phyloP scores from a whole-genome alignment of 2,888 invertebrate genomes.

The Melanostoma mellinum region DNA sequence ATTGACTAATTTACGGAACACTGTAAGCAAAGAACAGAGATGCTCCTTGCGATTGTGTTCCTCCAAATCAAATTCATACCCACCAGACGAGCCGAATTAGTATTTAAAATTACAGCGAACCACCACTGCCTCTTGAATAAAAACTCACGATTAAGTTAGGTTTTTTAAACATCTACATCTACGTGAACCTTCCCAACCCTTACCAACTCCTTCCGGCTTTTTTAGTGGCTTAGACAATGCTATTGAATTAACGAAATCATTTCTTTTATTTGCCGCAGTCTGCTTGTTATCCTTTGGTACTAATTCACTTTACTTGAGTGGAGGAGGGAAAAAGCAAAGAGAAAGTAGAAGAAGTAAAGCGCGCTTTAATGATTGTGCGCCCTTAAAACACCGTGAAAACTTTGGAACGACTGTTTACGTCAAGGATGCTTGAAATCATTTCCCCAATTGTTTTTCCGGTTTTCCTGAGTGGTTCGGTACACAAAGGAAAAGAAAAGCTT shows the following conservation, averaged over 20 bases:
- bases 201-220: slow-evolving; percentile 61
- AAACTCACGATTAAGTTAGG: slow-evolving; percentile 53
- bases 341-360: slow-evolving; percentile 35
- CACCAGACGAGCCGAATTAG: slow-evolving; percentile 57
- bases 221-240: slow-evolving; percentile 73
- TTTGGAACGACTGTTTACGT: slow-evolving; percentile 68
- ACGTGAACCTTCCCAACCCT: background rate
- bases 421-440: slow-evolving; percentile 73
- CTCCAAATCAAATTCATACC: slow-evolving; percentile 47
- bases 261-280: slow-evolving; percentile 72
- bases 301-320: slow-evolving; percentile 67
- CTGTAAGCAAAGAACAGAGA: slow-evolving; percentile 61
- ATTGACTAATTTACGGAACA: slow-evolving; percentile 70
- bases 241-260: slow-evolving; percentile 73
- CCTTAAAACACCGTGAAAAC: slow-evolving; percentile 68
- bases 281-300: slow-evolving; percentile 72
- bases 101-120: slow-evolving; percentile 62
- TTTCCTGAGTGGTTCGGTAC: slow-evolving; percentile 65
- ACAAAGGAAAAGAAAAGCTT: slow-evolving; percentile 66
- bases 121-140: slow-evolving; percentile 36
- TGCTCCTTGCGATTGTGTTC: slow-evolving; percentile 60
- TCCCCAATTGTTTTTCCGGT: slow-evolving; percentile 73
- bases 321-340: slow-evolving; percentile 15
- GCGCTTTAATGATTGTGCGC: slow-evolving; percentile 66
- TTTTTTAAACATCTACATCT: slow-evolving; percentile 40